phyloP scores from a whole-genome alignment of 2,797 vertebrate genomes.

The Apogon talboti region DNA sequence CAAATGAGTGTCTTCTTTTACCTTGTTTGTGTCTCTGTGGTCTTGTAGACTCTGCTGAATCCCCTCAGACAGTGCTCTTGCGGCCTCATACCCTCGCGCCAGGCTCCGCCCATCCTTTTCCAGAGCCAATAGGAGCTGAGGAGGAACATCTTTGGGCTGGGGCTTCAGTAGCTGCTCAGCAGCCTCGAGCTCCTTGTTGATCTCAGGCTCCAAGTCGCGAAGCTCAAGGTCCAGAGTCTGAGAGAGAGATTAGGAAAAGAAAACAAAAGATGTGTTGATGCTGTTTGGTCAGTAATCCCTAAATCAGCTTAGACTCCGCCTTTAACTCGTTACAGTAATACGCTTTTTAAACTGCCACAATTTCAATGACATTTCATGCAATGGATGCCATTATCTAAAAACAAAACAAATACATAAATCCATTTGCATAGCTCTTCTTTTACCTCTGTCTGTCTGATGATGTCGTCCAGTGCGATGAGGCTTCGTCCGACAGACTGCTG shows the following conservation, averaged over 20 bases:
- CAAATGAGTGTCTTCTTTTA: slow-evolving; percentile 54
- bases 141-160: slow-evolving; percentile 87
- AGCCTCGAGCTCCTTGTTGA: slow-evolving; percentile 85
- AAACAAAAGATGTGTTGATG: slow-evolving; percentile 37
- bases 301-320: slow-evolving; percentile 25
- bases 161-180: slow-evolving; percentile 84
- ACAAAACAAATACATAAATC: no score
- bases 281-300: slow-evolving; percentile 28
- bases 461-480: slow-evolving; percentile 82
- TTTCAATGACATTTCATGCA: not conserved
- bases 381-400: no score
- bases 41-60: slow-evolving; percentile 83
- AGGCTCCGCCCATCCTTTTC: slow-evolving; percentile 93
- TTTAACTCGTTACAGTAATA: not conserved
- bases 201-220: slow-evolving; percentile 84
- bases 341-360: slow-evolving; percentile 4
- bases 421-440: not conserved
- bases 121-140: slow-evolving; percentile 90
- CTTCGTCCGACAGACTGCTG: slow-evolving; percentile 84
- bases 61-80: slow-evolving; percentile 79
- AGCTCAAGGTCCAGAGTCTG: slow-evolving; percentile 89
- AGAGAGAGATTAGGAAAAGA: slow-evolving; percentile 32
- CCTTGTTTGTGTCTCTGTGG: slow-evolving; percentile 84
- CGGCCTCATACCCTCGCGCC: slow-evolving; percentile 87
- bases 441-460: slow-evolving; percentile 90